phyloP scores from a whole-genome alignment of 2,797 vertebrate species.

The Hybognathus amarus region DNA sequence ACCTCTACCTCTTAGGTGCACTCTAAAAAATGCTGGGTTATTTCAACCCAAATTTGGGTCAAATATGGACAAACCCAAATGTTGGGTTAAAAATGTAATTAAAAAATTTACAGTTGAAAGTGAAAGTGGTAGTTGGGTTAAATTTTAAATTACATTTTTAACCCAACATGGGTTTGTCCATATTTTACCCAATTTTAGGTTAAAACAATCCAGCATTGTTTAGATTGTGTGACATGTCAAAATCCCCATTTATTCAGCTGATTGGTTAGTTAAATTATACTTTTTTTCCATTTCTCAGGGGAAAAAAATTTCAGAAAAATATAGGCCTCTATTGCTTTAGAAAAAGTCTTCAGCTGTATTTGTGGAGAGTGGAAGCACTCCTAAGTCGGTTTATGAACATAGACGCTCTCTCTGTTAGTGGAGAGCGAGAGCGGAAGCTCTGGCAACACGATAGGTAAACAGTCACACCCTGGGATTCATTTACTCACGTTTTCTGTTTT shows the following conservation, averaged over 20 bases:
- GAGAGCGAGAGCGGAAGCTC: conserved; percentile 38
- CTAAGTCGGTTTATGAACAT: conserved; percentile 21
- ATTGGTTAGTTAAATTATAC: too few species aligned
- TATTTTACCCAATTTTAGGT: too few species aligned
- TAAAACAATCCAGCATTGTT: too few species aligned
- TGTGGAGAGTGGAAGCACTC: neutral
- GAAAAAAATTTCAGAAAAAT: neutral
- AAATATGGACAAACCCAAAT: too few species aligned
- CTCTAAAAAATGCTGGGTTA: too few species aligned
- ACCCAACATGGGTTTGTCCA: too few species aligned
- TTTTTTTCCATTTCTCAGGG: neutral
- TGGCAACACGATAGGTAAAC: conserved; percentile 66
- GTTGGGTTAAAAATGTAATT: too few species aligned
- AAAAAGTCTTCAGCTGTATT: neutral
- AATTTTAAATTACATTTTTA: too few species aligned
- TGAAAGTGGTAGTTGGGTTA: too few species aligned
- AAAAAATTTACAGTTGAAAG: too few species aligned
- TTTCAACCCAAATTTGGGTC: too few species aligned
- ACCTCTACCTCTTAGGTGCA: too few species aligned
- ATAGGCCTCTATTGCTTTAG: neutral
- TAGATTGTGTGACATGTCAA: neutral
- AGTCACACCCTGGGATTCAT: conserved; percentile 74
- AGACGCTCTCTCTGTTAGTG: conserved; percentile 51
- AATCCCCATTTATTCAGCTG: neutral
- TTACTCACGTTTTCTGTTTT: conserved; percentile 69